Conservation (phyloP, 2,113 vertebrate genomes). For the Cisticola juncidis region DNA sequence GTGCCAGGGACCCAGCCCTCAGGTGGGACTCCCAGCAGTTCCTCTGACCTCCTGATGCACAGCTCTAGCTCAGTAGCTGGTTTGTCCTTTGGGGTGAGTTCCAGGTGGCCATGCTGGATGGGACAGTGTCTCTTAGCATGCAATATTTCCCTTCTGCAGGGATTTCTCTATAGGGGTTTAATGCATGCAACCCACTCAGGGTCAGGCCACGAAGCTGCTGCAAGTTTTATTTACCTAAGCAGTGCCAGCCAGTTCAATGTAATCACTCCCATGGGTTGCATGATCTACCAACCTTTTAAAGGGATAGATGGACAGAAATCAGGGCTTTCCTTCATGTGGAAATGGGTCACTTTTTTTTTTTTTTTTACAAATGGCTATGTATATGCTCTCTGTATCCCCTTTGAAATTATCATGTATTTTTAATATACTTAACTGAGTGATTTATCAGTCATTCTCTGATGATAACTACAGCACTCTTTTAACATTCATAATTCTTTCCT, state of each 20-base stretch:
- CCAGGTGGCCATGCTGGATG: background rate
- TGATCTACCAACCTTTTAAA: background rate
- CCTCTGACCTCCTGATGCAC: background rate
- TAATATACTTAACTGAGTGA: background rate
- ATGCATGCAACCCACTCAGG: background rate
- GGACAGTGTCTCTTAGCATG: background rate
- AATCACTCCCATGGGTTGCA: background rate
- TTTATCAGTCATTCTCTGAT: background rate
- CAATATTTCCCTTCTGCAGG: background rate
- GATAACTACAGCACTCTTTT: background rate
- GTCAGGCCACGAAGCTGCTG: background rate
- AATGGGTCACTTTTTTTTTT: background rate
- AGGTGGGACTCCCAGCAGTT: background rate
- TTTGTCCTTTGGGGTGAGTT: background rate
- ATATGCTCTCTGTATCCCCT: background rate
- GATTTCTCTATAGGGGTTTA: background rate
- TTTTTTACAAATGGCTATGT: background rate
- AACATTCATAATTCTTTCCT: background rate
- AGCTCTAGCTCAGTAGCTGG: background rate
- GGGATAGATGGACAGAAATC: background rate
- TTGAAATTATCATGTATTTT: background rate
- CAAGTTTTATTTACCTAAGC: background rate
- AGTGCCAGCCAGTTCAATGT: background rate
- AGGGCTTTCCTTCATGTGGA: background rate
- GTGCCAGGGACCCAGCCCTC: background rate